Evolutionary conservation across 2,797 vertebrate species (phyloP).

Genomic region (Lophius americanus): DNA sequence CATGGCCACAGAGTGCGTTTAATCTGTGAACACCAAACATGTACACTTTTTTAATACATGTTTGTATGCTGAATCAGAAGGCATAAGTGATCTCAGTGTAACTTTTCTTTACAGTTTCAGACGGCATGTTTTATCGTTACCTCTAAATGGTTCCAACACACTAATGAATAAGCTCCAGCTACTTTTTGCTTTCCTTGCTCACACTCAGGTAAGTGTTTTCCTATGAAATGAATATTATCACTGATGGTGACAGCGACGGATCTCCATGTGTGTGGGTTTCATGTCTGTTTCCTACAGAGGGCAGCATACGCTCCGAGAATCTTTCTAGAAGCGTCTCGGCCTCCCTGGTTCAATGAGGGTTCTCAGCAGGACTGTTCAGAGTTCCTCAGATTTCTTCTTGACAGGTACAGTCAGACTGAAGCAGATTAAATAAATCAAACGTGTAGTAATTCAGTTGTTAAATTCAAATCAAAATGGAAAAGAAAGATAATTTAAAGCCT

Average conservation of each 20-base stretch:
- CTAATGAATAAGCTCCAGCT: constrained; percentile 97
- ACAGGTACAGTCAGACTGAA: constrained; percentile 85
- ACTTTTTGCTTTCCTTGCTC: constrained; percentile 96
- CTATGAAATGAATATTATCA: neutral
- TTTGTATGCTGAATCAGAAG: neutral
- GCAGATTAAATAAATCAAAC: too few species aligned
- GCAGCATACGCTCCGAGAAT: constrained; percentile 94
- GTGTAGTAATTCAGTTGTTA: too few species aligned
- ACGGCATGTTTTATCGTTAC: constrained; percentile 92
- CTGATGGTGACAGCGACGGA: neutral
- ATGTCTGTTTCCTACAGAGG: constrained; percentile 81
- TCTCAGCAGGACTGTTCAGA: constrained; percentile 99
- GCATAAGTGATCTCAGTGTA: neutral
- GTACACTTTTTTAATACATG: neutral
- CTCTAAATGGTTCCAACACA: constrained; percentile 89
- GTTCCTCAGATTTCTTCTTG: constrained; percentile 95
- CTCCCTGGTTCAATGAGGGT: constrained; percentile 94
- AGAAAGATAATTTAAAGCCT: neutral
- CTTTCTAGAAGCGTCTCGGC: constrained; percentile 96
- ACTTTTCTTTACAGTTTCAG: constrained; percentile 86
- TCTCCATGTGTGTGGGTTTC: constrained; percentile 1
- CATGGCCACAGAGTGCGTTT: constrained; percentile 97
- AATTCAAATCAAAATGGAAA: neutral
- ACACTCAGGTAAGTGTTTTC: constrained; percentile 90
- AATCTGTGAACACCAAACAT: too few species aligned